Conservation (phyloP, 2,113 vertebrate species). For the Willisornis vidua region DNA sequence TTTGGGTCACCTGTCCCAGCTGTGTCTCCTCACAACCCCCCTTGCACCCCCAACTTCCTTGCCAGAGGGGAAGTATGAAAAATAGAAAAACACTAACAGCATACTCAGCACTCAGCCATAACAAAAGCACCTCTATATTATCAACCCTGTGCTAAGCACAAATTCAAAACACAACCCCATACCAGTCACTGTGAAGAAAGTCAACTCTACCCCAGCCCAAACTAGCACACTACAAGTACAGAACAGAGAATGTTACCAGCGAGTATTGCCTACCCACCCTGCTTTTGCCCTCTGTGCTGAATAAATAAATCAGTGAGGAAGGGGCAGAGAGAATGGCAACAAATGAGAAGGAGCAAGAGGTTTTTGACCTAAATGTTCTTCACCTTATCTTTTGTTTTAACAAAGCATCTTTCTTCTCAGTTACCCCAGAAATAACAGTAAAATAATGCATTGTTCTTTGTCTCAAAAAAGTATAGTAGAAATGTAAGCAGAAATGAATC, state of each 20-base stretch:
- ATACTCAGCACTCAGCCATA: too few species aligned
- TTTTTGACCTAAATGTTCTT: not conserved
- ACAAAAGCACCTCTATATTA: not conserved
- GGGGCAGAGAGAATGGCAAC: not conserved
- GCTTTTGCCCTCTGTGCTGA: not conserved
- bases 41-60: not conserved
- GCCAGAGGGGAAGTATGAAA: rapidly evolving
- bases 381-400: not conserved
- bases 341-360: not conserved
- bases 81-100: not conserved
- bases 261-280: not conserved
- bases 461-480: not conserved
- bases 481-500: not conserved
- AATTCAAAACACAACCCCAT: not conserved
- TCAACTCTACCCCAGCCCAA: not conserved
- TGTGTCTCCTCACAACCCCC: rapidly evolving
- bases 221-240: not conserved
- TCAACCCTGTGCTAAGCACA: not conserved
- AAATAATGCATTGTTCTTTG: not conserved
- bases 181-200: not conserved
- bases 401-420: not conserved
- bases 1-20: not conserved
- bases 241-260: not conserved
- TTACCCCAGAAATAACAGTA: not conserved
- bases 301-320: not conserved